phyloP scores from a whole-genome alignment of 2,797 vertebrate genomes.

The Leptatherina wallacei region DNA sequence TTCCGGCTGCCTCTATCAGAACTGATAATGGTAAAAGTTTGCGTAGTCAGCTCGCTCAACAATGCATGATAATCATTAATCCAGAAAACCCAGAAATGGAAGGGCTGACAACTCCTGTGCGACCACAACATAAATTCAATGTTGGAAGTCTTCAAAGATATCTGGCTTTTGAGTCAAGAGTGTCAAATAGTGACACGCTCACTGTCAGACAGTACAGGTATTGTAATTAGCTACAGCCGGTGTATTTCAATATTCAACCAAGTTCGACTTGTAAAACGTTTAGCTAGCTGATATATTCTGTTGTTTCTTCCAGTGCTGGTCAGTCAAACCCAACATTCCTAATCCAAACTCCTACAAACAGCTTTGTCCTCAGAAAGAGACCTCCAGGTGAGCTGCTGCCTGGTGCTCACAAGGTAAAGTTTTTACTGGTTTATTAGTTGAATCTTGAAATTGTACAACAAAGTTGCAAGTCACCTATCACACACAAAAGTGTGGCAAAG shows the following conservation, averaged over 20 bases:
- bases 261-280: not conserved
- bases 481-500: not conserved
- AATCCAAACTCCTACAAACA: slow-evolving; percentile 81
- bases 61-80: slow-evolving; percentile 42
- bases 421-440: not conserved
- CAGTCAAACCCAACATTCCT: slow-evolving; percentile 96
- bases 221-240: not conserved
- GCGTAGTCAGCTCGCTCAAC: not conserved
- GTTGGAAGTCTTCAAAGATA: slow-evolving; percentile 81
- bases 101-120: slow-evolving; percentile 75
- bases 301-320: slow-evolving; percentile 80
- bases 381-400: slow-evolving; percentile 90
- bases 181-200: slow-evolving; percentile 72
- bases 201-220: slow-evolving; percentile 90
- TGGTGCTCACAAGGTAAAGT: slow-evolving; percentile 87
- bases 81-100: slow-evolving; percentile 66
- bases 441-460: not conserved
- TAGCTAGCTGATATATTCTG: not conserved
- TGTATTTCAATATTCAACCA: not conserved
- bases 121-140: slow-evolving; percentile 84
- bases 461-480: not conserved
- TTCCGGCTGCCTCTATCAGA: slow-evolving; percentile 35
- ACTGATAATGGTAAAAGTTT: not conserved
- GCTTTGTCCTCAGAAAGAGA: slow-evolving; percentile 92
- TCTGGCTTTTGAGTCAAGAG: slow-evolving; percentile 73